phyloP scores from a whole-genome alignment of 2,888 invertebrate species.

The Anthrax anthrax region DNA sequence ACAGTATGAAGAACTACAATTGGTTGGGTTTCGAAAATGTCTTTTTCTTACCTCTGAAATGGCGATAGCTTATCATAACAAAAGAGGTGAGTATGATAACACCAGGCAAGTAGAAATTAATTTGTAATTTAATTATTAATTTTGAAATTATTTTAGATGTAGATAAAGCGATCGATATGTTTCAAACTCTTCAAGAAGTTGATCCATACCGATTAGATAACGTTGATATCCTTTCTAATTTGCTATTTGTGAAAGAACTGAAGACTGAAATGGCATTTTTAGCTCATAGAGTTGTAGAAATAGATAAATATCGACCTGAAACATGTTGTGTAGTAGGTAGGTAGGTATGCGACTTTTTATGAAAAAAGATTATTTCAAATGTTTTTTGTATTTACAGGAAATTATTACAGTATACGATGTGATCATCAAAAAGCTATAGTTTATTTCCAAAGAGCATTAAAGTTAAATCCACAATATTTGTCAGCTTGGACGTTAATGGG shows the following conservation, averaged over 20 bases:
- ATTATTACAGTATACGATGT: slow-evolving; percentile 88
- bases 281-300: slow-evolving; percentile 83
- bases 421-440: slow-evolving; percentile 97
- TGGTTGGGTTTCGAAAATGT: slow-evolving; percentile 72
- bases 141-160: slow-evolving; percentile 47
- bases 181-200: slow-evolving; percentile 63
- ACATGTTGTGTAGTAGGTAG: slow-evolving; percentile 91
- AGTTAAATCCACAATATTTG: slow-evolving; percentile 84
- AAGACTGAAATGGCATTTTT: slow-evolving; percentile 82
- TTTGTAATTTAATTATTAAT: not conserved
- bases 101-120: too few species aligned
- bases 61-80: slow-evolving; percentile 84
- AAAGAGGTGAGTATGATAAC: slow-evolving; percentile 46
- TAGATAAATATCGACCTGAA: slow-evolving; percentile 93
- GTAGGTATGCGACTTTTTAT: too few species aligned
- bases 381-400: slow-evolving; percentile 50
- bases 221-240: slow-evolving; percentile 92
- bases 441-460: slow-evolving; percentile 89
- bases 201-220: slow-evolving; percentile 93
- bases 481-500: slow-evolving; percentile 98
- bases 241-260: slow-evolving; percentile 86
- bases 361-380: not conserved
- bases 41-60: slow-evolving; percentile 83
- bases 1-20: slow-evolving; percentile 60
- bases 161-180: slow-evolving; percentile 72